Percentiles rank a stretch among this genome's conserved stretches.
Evolutionary conservation across 2,113 vertebrate species (phyloP).

Genomic region (Syrmaticus mikado): DNA sequence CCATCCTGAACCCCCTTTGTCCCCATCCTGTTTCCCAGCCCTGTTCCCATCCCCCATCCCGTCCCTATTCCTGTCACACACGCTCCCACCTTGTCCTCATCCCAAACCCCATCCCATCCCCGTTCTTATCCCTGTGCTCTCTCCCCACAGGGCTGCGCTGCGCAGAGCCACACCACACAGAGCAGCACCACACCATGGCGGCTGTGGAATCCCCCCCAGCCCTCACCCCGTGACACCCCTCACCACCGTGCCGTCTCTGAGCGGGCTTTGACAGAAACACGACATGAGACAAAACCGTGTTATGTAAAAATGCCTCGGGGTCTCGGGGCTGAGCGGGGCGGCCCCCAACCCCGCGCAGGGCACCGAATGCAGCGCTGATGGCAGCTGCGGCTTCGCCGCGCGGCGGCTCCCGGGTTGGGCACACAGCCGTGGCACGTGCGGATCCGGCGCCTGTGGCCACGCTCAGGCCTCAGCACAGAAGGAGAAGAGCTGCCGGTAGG

Average conservation of each 20-base stretch:
- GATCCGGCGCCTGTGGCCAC: background rate
- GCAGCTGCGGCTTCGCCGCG: background rate
- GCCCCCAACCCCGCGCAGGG: background rate
- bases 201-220: background rate
- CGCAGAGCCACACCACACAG: background rate
- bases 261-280: background rate
- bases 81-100: background rate
- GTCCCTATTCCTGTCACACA: too few species aligned
- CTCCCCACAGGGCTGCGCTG: background rate
- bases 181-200: fast-evolving
- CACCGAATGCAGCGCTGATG: background rate
- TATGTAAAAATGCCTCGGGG: background rate
- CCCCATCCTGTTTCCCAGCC: too few species aligned
- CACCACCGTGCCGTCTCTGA: background rate
- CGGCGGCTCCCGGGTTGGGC: background rate
- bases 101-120: background rate
- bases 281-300: background rate
- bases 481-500: slow-evolving; percentile 49
- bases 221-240: background rate
- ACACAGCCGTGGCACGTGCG: background rate
- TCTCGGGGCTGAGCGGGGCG: background rate
- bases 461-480: slow-evolving; percentile 48
- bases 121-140: background rate
- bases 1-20: background rate
- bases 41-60: too few species aligned